Percentiles rank a stretch among this genome's conserved stretches.
phyloP scores from a whole-genome alignment of 2,797 vertebrate species.

The Philypnodon macrostomus region DNA sequence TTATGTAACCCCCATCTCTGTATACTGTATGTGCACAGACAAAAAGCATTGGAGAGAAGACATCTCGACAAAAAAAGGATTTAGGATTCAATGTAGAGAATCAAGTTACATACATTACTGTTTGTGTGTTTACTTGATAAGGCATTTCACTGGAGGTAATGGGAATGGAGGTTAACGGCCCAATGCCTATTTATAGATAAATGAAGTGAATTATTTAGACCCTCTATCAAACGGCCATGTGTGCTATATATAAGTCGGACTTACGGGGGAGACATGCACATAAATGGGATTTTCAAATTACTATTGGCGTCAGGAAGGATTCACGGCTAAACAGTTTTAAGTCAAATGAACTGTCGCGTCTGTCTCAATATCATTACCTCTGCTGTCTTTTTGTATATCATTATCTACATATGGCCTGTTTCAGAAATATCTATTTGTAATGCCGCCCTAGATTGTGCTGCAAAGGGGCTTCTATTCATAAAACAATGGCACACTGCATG shows the following conservation, averaged over 20 bases:
- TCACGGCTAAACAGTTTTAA: conserved; percentile 6
- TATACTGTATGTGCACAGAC: neutral
- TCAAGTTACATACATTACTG: conserved; percentile 7
- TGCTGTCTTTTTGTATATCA: conserved; percentile 8
- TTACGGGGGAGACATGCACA: conserved; percentile 19
- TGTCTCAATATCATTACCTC: neutral
- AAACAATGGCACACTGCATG: conserved; percentile 35
- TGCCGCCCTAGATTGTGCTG: conserved; percentile 50
- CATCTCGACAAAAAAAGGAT: conserved; percentile 2
- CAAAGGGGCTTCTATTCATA: conserved; percentile 32
- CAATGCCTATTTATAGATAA: conserved; percentile 68
- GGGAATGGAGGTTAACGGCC: conserved; percentile 30
- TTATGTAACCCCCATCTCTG: conserved; percentile 3
- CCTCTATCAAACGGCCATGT: conserved; percentile 52
- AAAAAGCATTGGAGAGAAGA: neutral
- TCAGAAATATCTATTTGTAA: conserved; percentile 36
- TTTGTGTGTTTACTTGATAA: conserved; percentile 22
- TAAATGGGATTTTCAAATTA: conserved; percentile 22
- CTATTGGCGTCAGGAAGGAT: conserved; percentile 6
- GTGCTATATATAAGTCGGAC: conserved; percentile 33
- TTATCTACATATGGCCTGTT: conserved; percentile 26
- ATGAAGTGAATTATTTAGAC: conserved; percentile 64
- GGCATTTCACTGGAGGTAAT: conserved; percentile 33
- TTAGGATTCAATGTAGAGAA: conserved; percentile 3
- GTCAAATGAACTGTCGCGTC: conserved; percentile 6